These are phyloP conservation scores for Ianthella basta DNA, from an alignment of 37 sponge, comb jelly and placozoan species.

Conservation along the genomic window DNA sequence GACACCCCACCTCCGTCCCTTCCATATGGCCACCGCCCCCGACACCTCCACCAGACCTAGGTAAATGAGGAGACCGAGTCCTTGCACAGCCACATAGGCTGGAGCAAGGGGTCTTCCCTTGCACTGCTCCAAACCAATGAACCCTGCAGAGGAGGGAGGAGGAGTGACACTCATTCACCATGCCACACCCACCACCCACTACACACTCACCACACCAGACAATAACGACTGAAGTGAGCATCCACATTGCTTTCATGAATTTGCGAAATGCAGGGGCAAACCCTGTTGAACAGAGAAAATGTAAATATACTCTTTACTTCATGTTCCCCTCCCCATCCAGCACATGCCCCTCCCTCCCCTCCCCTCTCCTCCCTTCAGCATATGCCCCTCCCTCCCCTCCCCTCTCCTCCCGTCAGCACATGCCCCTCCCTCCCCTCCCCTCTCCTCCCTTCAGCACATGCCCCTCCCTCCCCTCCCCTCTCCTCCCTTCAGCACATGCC, in stretches of 20 bases:
- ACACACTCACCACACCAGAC: not conserved
- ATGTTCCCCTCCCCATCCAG: too few relatives aligned
- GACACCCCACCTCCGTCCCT: not conserved
- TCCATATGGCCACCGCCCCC: slow-evolving; percentile 2
- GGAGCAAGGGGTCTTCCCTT: not conserved
- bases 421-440: too few relatives aligned
- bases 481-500: slow-evolving; percentile 1
- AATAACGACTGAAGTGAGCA: not conserved
- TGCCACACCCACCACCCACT: not conserved
- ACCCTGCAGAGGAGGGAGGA: not conserved
- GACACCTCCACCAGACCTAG: not conserved
- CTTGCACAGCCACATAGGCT: not conserved
- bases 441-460: too few relatives aligned
- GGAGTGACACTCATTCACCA: too few relatives aligned
- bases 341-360: too few relatives aligned
- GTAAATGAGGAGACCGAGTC: not conserved
- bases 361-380: too few relatives aligned
- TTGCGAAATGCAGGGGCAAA: not conserved
- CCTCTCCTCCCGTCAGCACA: not conserved
- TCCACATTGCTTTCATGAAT: not conserved
- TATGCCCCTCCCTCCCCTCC: not conserved
- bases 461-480: too few relatives aligned
- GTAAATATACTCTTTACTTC: too few relatives aligned
- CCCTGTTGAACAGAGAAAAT: not conserved
- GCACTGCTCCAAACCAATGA: slow-evolving; percentile 12